These are phyloP conservation scores for Enteromius fasciolatus DNA, from an alignment of 2,797 vertebrate species.

Conservation along the genomic window DNA sequence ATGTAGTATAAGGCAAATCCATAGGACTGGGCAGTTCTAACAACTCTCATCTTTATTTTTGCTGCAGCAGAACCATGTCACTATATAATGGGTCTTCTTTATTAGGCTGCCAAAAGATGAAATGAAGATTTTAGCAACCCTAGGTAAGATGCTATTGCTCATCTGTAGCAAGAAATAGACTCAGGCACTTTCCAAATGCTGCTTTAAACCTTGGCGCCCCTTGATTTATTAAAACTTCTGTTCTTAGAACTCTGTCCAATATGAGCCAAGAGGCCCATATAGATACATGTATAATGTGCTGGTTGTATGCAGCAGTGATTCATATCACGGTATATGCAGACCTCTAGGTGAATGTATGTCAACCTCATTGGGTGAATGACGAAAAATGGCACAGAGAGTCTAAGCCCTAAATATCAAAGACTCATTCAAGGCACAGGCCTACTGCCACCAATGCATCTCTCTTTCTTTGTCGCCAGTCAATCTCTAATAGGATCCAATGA, in stretches of 20 bases:
- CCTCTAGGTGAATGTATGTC: slow-evolving; percentile 13
- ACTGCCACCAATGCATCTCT: slow-evolving; percentile 2
- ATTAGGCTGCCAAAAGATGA: slow-evolving; percentile 68
- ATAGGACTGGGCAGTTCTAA: background rate
- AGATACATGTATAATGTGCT: slow-evolving; percentile 36
- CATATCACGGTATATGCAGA: background rate
- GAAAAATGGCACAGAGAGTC: slow-evolving; percentile 7
- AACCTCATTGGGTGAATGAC: slow-evolving; percentile 28
- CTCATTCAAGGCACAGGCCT: background rate
- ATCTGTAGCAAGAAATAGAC: slow-evolving; percentile 70
- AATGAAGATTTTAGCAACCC: slow-evolving; percentile 73
- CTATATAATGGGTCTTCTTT: slow-evolving; percentile 68
- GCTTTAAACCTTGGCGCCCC: slow-evolving; percentile 9
- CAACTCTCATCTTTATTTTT: background rate
- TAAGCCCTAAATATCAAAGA: slow-evolving; percentile 28
- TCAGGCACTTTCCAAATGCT: slow-evolving; percentile 45
- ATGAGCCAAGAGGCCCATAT: slow-evolving; percentile 40
- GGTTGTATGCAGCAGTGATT: slow-evolving; percentile 23
- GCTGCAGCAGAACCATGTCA: slow-evolving; percentile 58
- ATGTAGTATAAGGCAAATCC: background rate
- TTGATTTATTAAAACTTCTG: slow-evolving; percentile 50
- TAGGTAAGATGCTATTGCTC: slow-evolving; percentile 73
- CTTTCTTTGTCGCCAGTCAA: slow-evolving; percentile 16
- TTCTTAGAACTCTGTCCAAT: slow-evolving; percentile 42
- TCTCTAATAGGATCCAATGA: slow-evolving; percentile 29